Evolutionary conservation across 2,797 vertebrate species (phyloP).

Genomic region (Acipenser ruthenus): DNA sequence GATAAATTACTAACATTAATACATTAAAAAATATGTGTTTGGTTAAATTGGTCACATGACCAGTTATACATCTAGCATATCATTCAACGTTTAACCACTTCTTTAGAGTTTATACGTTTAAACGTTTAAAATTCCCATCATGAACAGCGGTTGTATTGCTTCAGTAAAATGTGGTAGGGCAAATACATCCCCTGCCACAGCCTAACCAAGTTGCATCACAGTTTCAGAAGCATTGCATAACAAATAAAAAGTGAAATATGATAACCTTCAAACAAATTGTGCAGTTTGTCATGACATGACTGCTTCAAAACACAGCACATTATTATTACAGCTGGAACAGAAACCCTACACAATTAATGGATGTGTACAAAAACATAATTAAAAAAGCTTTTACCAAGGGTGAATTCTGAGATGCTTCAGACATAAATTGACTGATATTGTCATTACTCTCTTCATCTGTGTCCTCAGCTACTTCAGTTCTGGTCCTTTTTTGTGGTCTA

Average conservation of each 20-base stretch:
- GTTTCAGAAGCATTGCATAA: no score
- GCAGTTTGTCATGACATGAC: background rate
- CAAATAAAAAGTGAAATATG: no score
- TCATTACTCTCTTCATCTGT: slow-evolving; percentile 26
- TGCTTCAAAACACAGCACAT: background rate
- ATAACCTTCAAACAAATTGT: background rate
- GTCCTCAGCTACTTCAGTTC: slow-evolving; percentile 12
- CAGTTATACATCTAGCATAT: no score
- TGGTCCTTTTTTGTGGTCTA: slow-evolving; percentile 35
- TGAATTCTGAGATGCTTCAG: slow-evolving; percentile 5
- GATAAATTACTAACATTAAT: no score
- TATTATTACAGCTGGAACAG: background rate
- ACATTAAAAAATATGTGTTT: background rate
- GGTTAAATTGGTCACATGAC: no score
- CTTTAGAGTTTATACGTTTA: no score
- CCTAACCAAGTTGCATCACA: no score
- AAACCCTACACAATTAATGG: background rate
- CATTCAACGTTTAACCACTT: no score
- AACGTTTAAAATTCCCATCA: no score
- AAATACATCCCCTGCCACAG: no score
- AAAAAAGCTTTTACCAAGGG: slow-evolving; percentile 21
- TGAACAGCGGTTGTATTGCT: no score
- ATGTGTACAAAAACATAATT: background rate
- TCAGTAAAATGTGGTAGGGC: no score
- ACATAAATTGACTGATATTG: slow-evolving; percentile 13